Conservation (phyloP, 2,113 vertebrate genomes). For the Cololabis saira region DNA sequence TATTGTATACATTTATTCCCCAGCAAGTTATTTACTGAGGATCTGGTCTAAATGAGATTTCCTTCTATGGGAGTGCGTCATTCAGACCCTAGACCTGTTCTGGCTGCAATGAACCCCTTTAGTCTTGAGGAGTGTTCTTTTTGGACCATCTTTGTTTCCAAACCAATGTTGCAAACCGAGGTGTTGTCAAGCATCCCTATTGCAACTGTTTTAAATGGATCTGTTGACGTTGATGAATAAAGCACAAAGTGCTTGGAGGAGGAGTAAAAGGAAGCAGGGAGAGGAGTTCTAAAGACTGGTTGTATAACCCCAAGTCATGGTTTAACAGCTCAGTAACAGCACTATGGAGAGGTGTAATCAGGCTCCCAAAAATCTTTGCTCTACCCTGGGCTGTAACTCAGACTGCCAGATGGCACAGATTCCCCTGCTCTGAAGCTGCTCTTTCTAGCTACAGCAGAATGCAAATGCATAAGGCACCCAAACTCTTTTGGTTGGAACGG, state of each 20-base stretch:
- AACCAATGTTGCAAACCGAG: conserved; percentile 37
- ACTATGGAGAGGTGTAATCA: conserved; percentile 47
- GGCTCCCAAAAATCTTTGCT: conserved; percentile 21
- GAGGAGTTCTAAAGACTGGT: conserved; percentile 40
- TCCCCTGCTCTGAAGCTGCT: conserved; percentile 1
- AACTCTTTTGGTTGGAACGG: no score
- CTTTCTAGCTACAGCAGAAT: background rate
- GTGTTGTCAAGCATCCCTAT: conserved; percentile 37
- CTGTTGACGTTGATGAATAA: conserved; percentile 43
- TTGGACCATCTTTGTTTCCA: conserved; percentile 37
- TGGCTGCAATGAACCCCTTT: conserved; percentile 15
- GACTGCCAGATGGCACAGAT: conserved; percentile 22
- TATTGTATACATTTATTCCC: background rate
- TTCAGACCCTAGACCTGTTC: conserved; percentile 11
- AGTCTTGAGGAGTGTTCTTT: background rate
- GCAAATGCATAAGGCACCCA: no score
- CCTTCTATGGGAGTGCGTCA: conserved; percentile 7
- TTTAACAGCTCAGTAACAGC: conserved; percentile 53
- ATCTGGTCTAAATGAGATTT: conserved; percentile 1
- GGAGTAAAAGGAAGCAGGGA: conserved; percentile 53
- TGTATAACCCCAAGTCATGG: conserved; percentile 54
- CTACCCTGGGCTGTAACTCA: conserved; percentile 8
- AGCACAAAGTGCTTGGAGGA: conserved; percentile 41
- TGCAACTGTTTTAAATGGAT: conserved; percentile 42
- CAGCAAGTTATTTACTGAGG: background rate